Conservation (phyloP, 2,888 invertebrate genomes). For the Athalia circularis region DNA sequence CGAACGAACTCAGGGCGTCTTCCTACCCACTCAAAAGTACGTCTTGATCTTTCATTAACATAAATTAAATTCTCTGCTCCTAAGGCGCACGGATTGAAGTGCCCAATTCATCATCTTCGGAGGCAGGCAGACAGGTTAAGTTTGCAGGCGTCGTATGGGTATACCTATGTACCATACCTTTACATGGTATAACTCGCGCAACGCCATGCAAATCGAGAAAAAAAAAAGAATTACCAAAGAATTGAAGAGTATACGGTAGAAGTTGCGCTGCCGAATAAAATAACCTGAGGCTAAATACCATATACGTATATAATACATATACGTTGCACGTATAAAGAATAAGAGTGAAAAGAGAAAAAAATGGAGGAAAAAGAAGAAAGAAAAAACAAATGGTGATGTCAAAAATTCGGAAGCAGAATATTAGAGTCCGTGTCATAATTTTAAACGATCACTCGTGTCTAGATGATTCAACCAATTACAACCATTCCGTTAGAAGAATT, state of each 20-base stretch:
- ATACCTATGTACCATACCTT: not conserved
- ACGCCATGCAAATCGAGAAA: not conserved
- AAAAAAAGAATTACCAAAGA: not conserved
- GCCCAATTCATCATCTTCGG: constrained; percentile 43
- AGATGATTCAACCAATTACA: not conserved
- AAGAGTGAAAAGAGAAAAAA: too few species aligned
- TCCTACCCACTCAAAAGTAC: constrained; percentile 28
- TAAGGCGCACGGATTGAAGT: constrained; percentile 9
- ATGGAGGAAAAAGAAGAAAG: too few species aligned
- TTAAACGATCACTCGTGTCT: not conserved
- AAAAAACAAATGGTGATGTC: constrained; percentile 17
- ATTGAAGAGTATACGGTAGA: too few species aligned
- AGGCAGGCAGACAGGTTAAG: not conserved
- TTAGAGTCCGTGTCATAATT: constrained; percentile 53
- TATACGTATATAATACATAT: not conserved
- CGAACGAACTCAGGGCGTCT: not conserved
- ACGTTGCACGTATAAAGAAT: too few species aligned
- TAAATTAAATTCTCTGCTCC: constrained; percentile 43
- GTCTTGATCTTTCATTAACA: constrained; percentile 44
- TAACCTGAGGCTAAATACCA: not conserved
- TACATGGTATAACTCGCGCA: not conserved
- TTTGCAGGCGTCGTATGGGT: not conserved
- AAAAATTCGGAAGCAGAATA: constrained; percentile 61
- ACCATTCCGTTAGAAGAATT: not conserved
- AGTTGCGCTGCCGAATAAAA: too few species aligned